Evolutionary conservation across 2,113 vertebrate genomes (phyloP), one percentile per base, ranked within the genome.

Genomic region (Pygoscelis adeliae): DNA sequence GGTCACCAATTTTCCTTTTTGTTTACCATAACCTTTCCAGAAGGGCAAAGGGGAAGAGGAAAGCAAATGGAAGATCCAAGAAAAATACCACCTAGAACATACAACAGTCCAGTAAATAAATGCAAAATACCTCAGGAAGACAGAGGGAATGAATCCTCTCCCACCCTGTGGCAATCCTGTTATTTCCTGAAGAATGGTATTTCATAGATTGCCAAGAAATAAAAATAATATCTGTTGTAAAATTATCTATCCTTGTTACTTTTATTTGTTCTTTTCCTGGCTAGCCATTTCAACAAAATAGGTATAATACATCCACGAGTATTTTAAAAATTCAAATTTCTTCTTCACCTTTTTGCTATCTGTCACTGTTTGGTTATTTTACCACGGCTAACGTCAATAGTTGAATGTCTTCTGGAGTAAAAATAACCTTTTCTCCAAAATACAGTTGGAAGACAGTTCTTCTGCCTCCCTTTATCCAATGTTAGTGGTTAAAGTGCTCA

Each of bases 381-480:
- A 94, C 22, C 1, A 8, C 10, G 9, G 18, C 3, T 92, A 5
- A 18, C 1, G 3, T 67, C 50, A 79, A 14, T 32, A 77, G 30
- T 4, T 63, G 49, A 55, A 15, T 44, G 7, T 46, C 69, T 79
- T 65, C 47, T 81, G 29, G 13, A 78, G 38, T 42, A 87, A 91
- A 83, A 66, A 25, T n/a, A 92, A 22, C 13, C 27, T 83, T 83
- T 86, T 58, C 38, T 85, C 46, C 79, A 94, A 86, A 73, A 61
- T 29, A n/a, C 47, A 14, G 13, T 30, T 46, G 36, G 23, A 74
- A 83, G 49, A 38, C 2, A 76, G 22, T 7, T 77, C 23, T 86
- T 40, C 46, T 66, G 27, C 18, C 15, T 73, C 34, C 13, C 9
- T 77, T 56, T 72, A 34, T n/a, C 27, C 50, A 46, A 10, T 8